Evolutionary conservation across 2,113 vertebrate genomes (phyloP).

Genomic region (Serinus canaria): DNA sequence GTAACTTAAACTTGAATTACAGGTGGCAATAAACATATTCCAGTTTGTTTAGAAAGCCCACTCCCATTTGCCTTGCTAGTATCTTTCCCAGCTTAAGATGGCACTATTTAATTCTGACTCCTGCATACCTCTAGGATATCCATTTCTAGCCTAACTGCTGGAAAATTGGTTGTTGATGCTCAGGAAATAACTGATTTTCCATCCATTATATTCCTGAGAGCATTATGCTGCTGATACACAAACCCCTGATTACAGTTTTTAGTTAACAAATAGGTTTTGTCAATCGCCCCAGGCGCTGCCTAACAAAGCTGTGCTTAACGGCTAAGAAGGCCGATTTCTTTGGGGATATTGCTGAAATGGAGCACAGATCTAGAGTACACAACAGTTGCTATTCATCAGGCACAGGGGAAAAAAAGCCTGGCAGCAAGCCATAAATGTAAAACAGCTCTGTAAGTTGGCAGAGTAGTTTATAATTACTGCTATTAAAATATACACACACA

Average conservation of each 20-base stretch:
- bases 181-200: slow-evolving; percentile 78
- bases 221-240: slow-evolving; percentile 12
- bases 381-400: slow-evolving; percentile 78
- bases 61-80: neutral
- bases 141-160: slow-evolving; percentile 70
- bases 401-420: slow-evolving; percentile 22
- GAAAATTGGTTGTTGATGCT: slow-evolving; percentile 75
- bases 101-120: slow-evolving; percentile 18
- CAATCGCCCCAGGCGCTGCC: slow-evolving; percentile 25
- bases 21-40: neutral
- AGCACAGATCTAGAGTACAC: slow-evolving; percentile 54
- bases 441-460: slow-evolving; percentile 75
- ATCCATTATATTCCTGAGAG: slow-evolving; percentile 67
- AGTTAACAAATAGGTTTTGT: slow-evolving; percentile 70
- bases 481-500: slow-evolving; percentile 65
- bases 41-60: neutral
- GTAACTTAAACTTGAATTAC: neutral
- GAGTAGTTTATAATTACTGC: slow-evolving; percentile 77
- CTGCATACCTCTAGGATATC: slow-evolving; percentile 45
- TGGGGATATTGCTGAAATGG: slow-evolving; percentile 68
- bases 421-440: slow-evolving; percentile 75
- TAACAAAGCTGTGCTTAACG: slow-evolving; percentile 71
- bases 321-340: slow-evolving; percentile 62
- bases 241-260: slow-evolving; percentile 70
- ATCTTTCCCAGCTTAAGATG: slow-evolving; percentile 7